These are phyloP conservation scores for Megamerina dolium DNA, from an alignment of 2,888 invertebrate genomes.

Conservation along the genomic window DNA sequence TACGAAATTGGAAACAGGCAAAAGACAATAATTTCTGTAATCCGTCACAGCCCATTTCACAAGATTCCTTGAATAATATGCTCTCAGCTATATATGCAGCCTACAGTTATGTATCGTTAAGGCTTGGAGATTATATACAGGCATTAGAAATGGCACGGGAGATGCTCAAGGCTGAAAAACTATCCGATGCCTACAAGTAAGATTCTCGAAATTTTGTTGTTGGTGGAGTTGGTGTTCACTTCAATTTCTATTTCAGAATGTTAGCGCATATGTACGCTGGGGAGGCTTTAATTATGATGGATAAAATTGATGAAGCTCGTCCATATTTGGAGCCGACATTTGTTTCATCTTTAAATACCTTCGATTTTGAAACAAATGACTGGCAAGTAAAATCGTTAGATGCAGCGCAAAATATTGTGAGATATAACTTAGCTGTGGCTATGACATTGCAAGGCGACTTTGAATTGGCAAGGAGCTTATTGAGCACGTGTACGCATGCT, in stretches of 20 bases:
- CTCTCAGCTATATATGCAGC: conserved; percentile 66
- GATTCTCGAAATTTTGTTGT: background rate
- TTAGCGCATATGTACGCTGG: conserved; percentile 85
- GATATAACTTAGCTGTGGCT: conserved; percentile 73
- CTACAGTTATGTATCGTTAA: conserved; percentile 77
- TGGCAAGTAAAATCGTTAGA: conserved; percentile 53
- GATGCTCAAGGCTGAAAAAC: conserved; percentile 64
- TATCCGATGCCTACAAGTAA: conserved; percentile 66
- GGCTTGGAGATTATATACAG: conserved; percentile 75
- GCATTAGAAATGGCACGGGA: conserved; percentile 73
- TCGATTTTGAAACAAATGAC: conserved; percentile 52
- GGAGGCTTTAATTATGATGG: conserved; percentile 76
- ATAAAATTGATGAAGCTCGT: conserved; percentile 76
- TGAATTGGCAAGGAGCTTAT: conserved; percentile 53
- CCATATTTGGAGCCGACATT: conserved; percentile 74
- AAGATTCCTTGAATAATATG: conserved; percentile 57
- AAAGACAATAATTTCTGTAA: conserved; percentile 51
- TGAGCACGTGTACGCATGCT: conserved; percentile 40
- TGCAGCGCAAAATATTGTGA: conserved; percentile 64
- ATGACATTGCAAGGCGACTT: conserved; percentile 69
- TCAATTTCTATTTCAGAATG: conserved; percentile 52
- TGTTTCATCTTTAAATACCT: conserved; percentile 55
- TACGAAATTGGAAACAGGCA: conserved; percentile 41
- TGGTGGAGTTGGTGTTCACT: background rate
- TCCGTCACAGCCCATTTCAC: conserved; percentile 60